Base-by-base conservation (phyloP, 2,888 invertebrate genomes). In the Tinea trinotella region DNA sequence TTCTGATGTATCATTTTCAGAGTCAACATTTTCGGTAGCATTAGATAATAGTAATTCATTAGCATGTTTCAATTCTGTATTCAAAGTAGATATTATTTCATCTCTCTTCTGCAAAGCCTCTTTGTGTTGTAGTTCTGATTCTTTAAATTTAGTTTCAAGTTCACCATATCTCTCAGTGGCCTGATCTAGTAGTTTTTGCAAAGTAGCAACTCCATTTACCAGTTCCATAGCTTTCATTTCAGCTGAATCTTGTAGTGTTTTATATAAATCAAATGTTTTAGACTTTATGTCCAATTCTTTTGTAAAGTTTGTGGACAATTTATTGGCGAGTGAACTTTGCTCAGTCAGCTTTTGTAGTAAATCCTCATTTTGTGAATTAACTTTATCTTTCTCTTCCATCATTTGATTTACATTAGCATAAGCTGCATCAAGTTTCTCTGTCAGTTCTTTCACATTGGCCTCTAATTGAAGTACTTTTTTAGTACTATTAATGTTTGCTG, bases 271-370 rank as follows among this genome's bases (percentile, higher is more conserved):
- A 1, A 93, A 91, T 55, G 97, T 82, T 79, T 93, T 94, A 0
- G 91, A 91, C 79, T 96, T 96, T 1, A 96, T 93, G 57, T 92
- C 90, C 12, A 97, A 81, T 84, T 98, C 97, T 63, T 93, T 90
- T 65, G 91, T 89, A 64, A 90, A 92, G 62, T 90, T 90, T 59
- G 95, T 89, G 71, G 90, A 88, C 88, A 95, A 79, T 89, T 91
- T 84, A 82, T 90, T 81, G 85, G 93, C 90, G 58, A 90, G 88
- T 65, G 94, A 93, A 62, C 91, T 89, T 59, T 93, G 92, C 64
- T 91, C 90, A 67, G 91, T 88, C 57, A 95, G 79, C 60, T 92
- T 91, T 60, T 91, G 88, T 1, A 90, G 87, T 9, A 93, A 79
- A 61, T 88, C 89, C 67, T 94, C 93, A 53, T 92, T 88, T 60